These are phyloP conservation scores for Drosophila birchii DNA, from an alignment of 2,888 invertebrate species.

Conservation along the genomic window DNA sequence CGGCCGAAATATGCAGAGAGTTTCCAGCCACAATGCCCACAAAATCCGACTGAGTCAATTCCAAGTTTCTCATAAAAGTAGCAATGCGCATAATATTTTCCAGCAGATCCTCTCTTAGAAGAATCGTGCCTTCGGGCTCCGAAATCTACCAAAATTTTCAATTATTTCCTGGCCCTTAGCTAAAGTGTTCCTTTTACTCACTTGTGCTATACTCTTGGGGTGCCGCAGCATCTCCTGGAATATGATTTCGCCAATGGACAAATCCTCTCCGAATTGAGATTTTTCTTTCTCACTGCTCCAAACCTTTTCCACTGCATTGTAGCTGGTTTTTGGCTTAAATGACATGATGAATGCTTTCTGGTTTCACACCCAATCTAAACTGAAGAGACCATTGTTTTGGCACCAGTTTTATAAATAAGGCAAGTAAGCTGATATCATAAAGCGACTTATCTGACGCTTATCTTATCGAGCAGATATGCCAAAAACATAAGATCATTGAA, in stretches of 20 bases:
- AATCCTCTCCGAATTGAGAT: conserved; percentile 45
- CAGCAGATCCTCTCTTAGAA: conserved; percentile 55
- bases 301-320: conserved; percentile 46
- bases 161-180: no score
- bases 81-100: conserved; percentile 64
- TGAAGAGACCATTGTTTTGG: not conserved
- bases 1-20: conserved; percentile 61
- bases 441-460: not conserved
- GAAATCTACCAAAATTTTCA: conserved; percentile 47
- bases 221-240: conserved; percentile 53
- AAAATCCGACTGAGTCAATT: conserved; percentile 63
- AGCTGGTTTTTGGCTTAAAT: conserved; percentile 13
- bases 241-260: conserved; percentile 63
- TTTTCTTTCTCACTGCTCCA: conserved; percentile 50
- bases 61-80: conserved; percentile 53
- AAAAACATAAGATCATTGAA: not conserved
- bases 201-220: conserved; percentile 53
- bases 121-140: conserved; percentile 51
- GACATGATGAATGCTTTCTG: not conserved
- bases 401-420: not conserved
- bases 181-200: not conserved
- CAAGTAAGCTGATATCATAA: not conserved
- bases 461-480: not conserved
- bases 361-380: not conserved
- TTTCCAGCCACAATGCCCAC: conserved; percentile 72